Evolutionary conservation across 2,113 vertebrate species (phyloP).

Genomic region (Ibidorhyncha struthersii): DNA sequence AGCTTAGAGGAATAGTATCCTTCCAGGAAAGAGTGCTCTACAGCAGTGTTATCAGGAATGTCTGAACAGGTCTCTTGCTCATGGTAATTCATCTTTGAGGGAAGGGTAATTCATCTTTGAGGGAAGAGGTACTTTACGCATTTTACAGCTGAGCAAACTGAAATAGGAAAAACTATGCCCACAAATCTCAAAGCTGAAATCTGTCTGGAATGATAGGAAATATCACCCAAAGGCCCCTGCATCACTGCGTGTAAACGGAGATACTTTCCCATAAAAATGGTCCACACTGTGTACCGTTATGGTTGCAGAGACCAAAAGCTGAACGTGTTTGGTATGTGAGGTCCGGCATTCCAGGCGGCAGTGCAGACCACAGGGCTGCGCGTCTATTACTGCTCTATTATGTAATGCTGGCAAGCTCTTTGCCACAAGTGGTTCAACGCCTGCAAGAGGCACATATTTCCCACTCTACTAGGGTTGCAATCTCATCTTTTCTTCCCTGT

Average conservation of each 20-base stretch:
- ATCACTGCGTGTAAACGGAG: neutral
- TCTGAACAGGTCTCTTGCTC: neutral
- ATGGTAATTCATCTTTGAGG: neutral
- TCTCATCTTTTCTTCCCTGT: neutral
- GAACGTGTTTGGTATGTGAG: neutral
- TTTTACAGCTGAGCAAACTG: slow-evolving; percentile 11
- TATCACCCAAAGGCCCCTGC: neutral
- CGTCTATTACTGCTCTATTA: neutral
- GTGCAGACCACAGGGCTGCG: neutral
- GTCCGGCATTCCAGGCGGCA: neutral
- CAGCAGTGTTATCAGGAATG: neutral
- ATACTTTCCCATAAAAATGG: neutral
- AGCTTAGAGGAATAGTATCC: neutral
- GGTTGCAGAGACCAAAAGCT: neutral
- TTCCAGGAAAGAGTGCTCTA: neutral
- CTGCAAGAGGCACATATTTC: neutral
- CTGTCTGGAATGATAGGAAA: neutral
- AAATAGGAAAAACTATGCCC: neutral
- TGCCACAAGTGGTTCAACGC: neutral
- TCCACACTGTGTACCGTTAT: neutral
- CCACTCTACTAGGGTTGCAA: neutral
- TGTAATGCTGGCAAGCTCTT: neutral
- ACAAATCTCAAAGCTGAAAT: neutral
- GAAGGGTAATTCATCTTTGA: neutral
- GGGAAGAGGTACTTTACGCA: neutral